phyloP scores from a whole-genome alignment of 2,113 vertebrate species.

The Uria lomvia region DNA sequence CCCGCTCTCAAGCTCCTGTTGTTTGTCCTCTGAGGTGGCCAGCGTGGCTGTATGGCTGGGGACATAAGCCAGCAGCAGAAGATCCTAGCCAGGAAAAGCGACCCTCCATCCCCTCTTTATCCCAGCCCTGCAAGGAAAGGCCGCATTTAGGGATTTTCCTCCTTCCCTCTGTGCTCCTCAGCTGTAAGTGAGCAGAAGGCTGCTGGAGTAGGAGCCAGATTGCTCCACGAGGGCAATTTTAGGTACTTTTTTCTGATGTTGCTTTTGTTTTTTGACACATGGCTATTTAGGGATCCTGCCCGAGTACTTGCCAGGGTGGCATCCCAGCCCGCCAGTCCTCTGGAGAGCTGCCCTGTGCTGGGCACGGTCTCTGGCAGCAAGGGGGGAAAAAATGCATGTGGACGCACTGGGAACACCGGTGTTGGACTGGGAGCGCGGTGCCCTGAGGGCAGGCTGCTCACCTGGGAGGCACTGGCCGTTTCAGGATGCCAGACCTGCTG shows the following conservation, averaged over 20 bases:
- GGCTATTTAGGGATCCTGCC: background rate
- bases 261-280: background rate
- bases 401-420: background rate
- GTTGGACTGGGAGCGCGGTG: background rate
- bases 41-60: rapidly evolving
- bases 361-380: background rate
- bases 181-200: background rate
- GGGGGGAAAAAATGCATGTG: background rate
- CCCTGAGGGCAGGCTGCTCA: background rate
- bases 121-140: background rate
- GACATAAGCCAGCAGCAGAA: background rate
- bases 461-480: background rate
- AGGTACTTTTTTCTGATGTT: background rate
- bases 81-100: background rate
- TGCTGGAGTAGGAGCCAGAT: background rate
- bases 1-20: background rate
- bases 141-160: background rate
- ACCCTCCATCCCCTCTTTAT: rapidly evolving
- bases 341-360: background rate
- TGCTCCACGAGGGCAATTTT: background rate
- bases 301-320: background rate
- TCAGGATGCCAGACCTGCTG: background rate
- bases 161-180: background rate
- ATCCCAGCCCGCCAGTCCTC: background rate
- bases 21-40: background rate